Conservation (phyloP, 2,797 vertebrate species). For the Oryzias dopingdopingensis region DNA sequence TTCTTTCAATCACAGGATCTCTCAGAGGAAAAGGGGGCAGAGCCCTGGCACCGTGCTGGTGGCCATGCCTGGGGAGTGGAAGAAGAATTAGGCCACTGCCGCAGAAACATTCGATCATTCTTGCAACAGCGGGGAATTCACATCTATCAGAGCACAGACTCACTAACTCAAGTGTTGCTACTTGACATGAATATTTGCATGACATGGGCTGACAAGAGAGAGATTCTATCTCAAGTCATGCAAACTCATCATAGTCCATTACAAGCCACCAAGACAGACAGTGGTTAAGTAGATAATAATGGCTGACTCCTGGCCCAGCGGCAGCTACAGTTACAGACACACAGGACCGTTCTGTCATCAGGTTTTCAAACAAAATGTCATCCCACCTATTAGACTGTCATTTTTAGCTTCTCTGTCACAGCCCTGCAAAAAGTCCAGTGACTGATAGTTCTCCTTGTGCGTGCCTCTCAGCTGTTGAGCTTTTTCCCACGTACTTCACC, state of each 20-base stretch:
- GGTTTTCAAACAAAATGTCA: slow-evolving; percentile 77
- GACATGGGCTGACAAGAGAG: slow-evolving; percentile 64
- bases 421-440: slow-evolving; percentile 60
- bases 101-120: slow-evolving; percentile 57
- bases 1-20: slow-evolving; percentile 72
- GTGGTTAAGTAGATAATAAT: slow-evolving; percentile 74
- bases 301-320: slow-evolving; percentile 63
- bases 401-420: slow-evolving; percentile 72
- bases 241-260: slow-evolving; percentile 70
- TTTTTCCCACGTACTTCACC: slow-evolving; percentile 72
- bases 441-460: slow-evolving; percentile 64
- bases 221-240: slow-evolving; percentile 75
- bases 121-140: slow-evolving; percentile 57
- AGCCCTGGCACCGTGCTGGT: slow-evolving; percentile 55
- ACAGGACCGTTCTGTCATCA: slow-evolving; percentile 75
- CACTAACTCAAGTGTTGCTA: slow-evolving; percentile 55
- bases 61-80: slow-evolving; percentile 47
- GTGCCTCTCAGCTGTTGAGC: slow-evolving; percentile 51
- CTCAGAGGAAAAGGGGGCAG: slow-evolving; percentile 73
- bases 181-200: slow-evolving; percentile 78
- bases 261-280: slow-evolving; percentile 70
- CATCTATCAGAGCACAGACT: slow-evolving; percentile 67
- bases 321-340: slow-evolving; percentile 72
- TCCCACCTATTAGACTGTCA: slow-evolving; percentile 75
- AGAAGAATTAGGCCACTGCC: slow-evolving; percentile 66